Evolutionary conservation across 2,888 invertebrate genomes (phyloP), one percentile per base, ranked within the genome.

Genomic region (Orchesellides sinensis): DNA sequence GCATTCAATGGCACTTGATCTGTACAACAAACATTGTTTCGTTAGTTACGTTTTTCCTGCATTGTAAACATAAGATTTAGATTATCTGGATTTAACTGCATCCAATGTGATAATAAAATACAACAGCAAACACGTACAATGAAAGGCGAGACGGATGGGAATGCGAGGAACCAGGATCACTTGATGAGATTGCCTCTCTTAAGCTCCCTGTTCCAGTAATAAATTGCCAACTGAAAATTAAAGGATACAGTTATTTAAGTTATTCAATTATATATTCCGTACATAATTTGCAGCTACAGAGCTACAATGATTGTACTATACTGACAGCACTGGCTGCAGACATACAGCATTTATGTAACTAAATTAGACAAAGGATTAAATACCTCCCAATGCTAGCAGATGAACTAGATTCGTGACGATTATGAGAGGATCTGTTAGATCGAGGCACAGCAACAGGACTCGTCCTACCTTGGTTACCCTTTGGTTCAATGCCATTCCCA

Each of bases 171-270:
- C 90, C 90, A 5, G 89, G 86, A 52, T 89, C 88, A 47, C 89
- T 89, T 14, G 89, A 59, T 10, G 92, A 91, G 10, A 92, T 91
- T 6, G 92, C 91, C 56, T 92, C 92, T 23, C 92, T 90, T 56
- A 93, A 89, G 89, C 94, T 94, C 19, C 94, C 94, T 10, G 93
- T 92, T 8, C 92, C 93, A 10, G 93, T 93, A 81, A 94, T 93
- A 89, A 94, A 92, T 89, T 94, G 93, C 94, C 94, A 94, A 88
- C 94, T 94, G 87, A 19, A 88, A 88, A 84, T 32, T 68, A 68
- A 68, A 25, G 45, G n/a, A 47, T n/a, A 45, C 17, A 32, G 10
- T 6, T 32, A 32, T 32, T 32, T 32, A 32, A 32, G 5, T 32
- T 32, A 32, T 32, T 6, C 6, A 2, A 40, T n/a, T 21, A 45